Evolutionary conservation across 2,888 invertebrate genomes (phyloP), one percentile per base, ranked within the genome.

Genomic region (Empis stercorea): DNA sequence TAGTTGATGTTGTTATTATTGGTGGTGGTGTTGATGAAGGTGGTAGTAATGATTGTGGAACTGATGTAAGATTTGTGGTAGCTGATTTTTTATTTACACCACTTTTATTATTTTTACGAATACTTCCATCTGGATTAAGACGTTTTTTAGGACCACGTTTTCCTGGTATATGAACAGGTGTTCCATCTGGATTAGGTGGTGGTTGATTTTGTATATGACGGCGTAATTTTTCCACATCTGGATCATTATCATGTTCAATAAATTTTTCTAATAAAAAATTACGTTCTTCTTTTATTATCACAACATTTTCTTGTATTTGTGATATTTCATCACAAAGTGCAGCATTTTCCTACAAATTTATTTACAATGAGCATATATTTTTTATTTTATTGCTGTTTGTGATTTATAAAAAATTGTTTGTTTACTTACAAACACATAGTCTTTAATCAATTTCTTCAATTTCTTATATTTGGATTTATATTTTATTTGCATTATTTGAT

Each of bases 281-380:
- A 51, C 91, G 74, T 65, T 93, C 91, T 62, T 91, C 88, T 61
- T 86, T 85, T 1, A 84, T 80, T 45, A 83, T 76, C 23, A 82
- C 68, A 43, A 88, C 79, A 63, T 85, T 85, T 58, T 87, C 84
- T 68, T 93, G 91, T 52, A 85, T 79, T 65, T 82, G 79, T 1
- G 86, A 81, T 14, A 91, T 83, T 73, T 92, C 88, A 72, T 93
- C 93, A 66, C 91, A 89, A 3, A 92, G 65, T 6, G 86, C 84
- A 45, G 86, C 82, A 71, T 87, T 87, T 72, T 87, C 87, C 87
- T 87, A 57, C 45, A 47, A 44, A 40, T 38, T 58, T 59, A n/a
- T n/a, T n/a, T n/a, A n/a, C n/a, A n/a, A n/a, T n/a, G n/a, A n/a
- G n/a, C 48, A 45, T 5, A 54, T 50, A 48, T 14, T 38, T 43